Evolutionary conservation across 2,888 invertebrate species (phyloP), one percentile per base, ranked within the genome.

Genomic region (Machimus atricapillus): DNA sequence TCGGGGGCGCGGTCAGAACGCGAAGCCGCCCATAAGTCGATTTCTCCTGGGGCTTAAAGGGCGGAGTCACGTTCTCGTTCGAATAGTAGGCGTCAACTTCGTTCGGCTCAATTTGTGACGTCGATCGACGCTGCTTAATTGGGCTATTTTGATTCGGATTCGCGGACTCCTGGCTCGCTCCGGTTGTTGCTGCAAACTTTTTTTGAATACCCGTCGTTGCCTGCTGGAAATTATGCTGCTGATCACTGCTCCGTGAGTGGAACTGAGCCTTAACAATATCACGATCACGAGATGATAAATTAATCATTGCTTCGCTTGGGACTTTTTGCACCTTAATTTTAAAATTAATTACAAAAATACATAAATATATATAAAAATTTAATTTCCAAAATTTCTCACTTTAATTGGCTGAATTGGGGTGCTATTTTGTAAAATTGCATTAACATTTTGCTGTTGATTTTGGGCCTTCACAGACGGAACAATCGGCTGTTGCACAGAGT

Each of bases 11-110:
- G 2, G 95, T 95, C 66, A 95, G 95, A 7, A 96, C 96, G 7
- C 96, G 94, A 73, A 96, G 93, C 0, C 96, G 93, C 0, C 96
- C 96, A 90, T 96, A 93, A 0, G 96, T 96, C 8, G 96, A 95
- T 0, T 96, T 95, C 0, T 94, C 94, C 89, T 92, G 93, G 76
- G 88, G 89, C 58, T 89, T 90, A n/a, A 88, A 87, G 8, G 87
- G 87, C n/a, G 66, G 87, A 12, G 81, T 73, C 14, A 81, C 87
- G 81, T 89, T 89, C 56, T 89, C 88, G 86, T 89, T 86, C 2
- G 79, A 58, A 9, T 66, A 79, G 9, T 77, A 86, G 2, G 56
- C 87, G 74, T 89, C 90, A 8, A 89, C 83, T n/a, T 89, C 89
- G 27, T 88, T 88, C 66, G 87, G 88, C 46, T 90, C 90, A 43